A percentile compares a stretch with the other conserved stretches of the same genome.
Conservation (phyloP, 1,140 invertebrate genomes). For the Dermatophagoides farinae region DNA sequence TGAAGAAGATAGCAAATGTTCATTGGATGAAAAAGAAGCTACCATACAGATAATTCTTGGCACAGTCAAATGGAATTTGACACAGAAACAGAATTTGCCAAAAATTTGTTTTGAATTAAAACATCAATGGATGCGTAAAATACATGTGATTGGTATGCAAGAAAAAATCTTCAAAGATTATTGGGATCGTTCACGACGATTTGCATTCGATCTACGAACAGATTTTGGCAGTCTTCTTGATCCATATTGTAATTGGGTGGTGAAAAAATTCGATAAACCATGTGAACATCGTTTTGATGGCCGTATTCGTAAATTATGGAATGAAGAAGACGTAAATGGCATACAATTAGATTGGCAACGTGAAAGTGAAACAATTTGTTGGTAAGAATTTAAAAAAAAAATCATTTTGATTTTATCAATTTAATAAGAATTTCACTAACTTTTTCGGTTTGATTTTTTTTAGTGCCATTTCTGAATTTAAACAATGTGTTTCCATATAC, state of each 20-base stretch:
- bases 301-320: not conserved
- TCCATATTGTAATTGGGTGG: not conserved
- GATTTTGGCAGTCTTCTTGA: not conserved
- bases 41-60: not conserved
- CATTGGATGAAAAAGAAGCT: not conserved
- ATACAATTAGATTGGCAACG: not conserved
- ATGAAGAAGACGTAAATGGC: not conserved
- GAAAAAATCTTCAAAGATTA: not conserved
- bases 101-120: not conserved
- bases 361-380: not conserved
- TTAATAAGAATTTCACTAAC: not conserved
- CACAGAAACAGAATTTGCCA: not conserved
- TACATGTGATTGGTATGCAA: not conserved
- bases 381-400: not conserved
- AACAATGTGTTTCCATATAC: too few relatives aligned
- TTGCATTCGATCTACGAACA: not conserved
- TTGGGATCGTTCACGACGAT: not conserved
- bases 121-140: not conserved
- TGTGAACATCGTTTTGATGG: not conserved
- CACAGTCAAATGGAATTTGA: not conserved
- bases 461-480: not conserved
- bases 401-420: not conserved
- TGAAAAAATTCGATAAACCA: not conserved
- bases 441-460: not conserved
- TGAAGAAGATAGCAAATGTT: not conserved